Percentiles rank a stretch among this genome's conserved stretches.
These are phyloP conservation scores for Spheniscus humboldti DNA, from an alignment of 2,797 vertebrate genomes.

Conservation along the genomic window DNA sequence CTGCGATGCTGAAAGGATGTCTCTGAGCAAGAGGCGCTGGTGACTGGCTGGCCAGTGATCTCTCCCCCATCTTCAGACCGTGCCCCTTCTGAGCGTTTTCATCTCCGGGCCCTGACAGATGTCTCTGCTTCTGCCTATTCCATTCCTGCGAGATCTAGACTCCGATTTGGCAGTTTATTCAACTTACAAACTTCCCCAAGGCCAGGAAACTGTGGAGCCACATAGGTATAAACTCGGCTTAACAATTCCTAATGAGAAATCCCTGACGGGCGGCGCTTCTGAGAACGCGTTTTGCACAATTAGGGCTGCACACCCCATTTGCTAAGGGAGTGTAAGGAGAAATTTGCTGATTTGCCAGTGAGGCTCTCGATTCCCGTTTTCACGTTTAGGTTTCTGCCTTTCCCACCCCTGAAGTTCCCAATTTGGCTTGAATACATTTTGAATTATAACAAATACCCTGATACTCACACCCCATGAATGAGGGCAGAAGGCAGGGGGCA, in stretches of 20 bases:
- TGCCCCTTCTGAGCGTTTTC: background rate
- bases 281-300: slow-evolving; percentile 80
- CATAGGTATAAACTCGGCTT: slow-evolving; percentile 82
- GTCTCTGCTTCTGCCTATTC: slow-evolving; percentile 44
- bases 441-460: slow-evolving; percentile 85
- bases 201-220: slow-evolving; percentile 73
- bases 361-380: slow-evolving; percentile 71
- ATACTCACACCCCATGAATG: slow-evolving; percentile 71
- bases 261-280: slow-evolving; percentile 78
- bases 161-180: slow-evolving; percentile 82
- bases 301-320: slow-evolving; percentile 73
- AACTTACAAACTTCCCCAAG: slow-evolving; percentile 80
- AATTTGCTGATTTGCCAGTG: slow-evolving; percentile 75
- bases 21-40: background rate
- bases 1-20: background rate
- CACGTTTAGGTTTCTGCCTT: slow-evolving; percentile 40
- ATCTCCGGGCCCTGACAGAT: background rate
- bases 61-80: background rate
- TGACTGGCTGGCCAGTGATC: background rate
- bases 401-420: slow-evolving; percentile 63
- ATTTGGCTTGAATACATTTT: slow-evolving; percentile 77
- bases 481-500: slow-evolving; percentile 65
- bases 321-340: slow-evolving; percentile 57
- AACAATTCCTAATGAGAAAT: slow-evolving; percentile 85
- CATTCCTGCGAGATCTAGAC: slow-evolving; percentile 70